Base-by-base conservation (phyloP, 2,797 vertebrate species). In the Sebastiscus tertius region DNA sequence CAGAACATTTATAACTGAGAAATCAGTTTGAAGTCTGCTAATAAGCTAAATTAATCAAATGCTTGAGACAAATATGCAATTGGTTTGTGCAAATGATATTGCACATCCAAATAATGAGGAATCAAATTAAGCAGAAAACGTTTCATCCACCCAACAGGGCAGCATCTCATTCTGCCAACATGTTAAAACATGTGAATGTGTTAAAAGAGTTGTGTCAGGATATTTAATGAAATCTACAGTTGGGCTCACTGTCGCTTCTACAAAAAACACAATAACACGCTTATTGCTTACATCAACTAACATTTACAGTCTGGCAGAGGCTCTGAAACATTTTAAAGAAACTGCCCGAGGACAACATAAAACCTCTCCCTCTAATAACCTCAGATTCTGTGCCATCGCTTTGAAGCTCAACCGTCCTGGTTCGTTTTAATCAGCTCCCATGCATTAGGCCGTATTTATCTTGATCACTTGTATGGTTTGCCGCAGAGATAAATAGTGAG, bases 401-500 rank as follows among this genome's bases (percentile, higher is more conserved):
- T 87, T 93, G 85, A 93, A 90, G 82, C 82, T 80, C 68, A 69
- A 31, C 76, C 65, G 55, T 73, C 72, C 84, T 42, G 55, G 78
- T 67, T 79, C 72, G 76, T 89, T 88, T 84, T 85, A 87, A 92
- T 90, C 85, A 89, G 81, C 81, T 87, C 82, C 52, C 68, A 79
- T 54, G 77, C 77, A 86, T 82, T 88, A 88, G 91, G 81, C 24
- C 3, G 36, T 84, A 90, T 93, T 92, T 89, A 93, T 89, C 75
- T 73, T 87, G 75, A 93, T 91, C 79, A 83, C 82, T 91, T 77
- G 79, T 80, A 86, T 65, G 86, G 90, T 93, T 91, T 81, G 80
- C 91, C 89, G 42, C 88, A 88, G 77, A 90, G 77, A 94, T 93
- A 88, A 90, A 91, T 90, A 84, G 70, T 81, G 81, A 85, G 83